phyloP scores from a whole-genome alignment of 1,140 invertebrate species.

The Drosophila ercepeae region DNA sequence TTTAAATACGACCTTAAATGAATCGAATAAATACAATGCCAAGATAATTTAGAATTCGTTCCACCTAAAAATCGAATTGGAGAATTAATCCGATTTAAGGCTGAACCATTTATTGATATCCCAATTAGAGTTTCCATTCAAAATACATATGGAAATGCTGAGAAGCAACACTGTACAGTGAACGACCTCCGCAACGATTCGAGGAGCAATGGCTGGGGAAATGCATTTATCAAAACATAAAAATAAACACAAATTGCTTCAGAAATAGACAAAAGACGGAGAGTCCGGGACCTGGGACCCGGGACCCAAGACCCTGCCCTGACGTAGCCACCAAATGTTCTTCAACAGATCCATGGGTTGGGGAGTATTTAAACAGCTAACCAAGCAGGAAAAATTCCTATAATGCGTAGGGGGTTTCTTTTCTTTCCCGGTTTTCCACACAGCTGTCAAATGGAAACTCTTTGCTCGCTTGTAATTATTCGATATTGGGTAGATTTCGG shows the following conservation, averaged over 20 bases:
- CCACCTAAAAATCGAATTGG: constrained; percentile 16
- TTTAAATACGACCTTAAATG: background rate
- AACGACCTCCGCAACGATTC: constrained; percentile 67
- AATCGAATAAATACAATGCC: background rate
- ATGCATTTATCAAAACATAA: constrained; percentile 82
- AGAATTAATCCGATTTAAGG: constrained; percentile 27
- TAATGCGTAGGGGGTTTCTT: constrained; percentile 65
- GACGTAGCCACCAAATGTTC: constrained; percentile 20
- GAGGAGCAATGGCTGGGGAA: constrained; percentile 35
- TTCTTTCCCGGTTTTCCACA: constrained; percentile 37
- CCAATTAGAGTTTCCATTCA: constrained; percentile 53
- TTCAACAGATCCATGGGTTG: too few species aligned
- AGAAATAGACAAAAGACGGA: constrained; percentile 67
- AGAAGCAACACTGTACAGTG: constrained; percentile 36
- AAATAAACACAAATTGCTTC: constrained; percentile 80
- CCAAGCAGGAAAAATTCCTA: constrained; percentile 59
- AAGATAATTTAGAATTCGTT: background rate
- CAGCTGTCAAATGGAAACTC: constrained; percentile 62
- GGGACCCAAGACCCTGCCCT: too few species aligned
- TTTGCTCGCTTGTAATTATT: constrained; percentile 61
- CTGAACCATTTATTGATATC: constrained; percentile 43
- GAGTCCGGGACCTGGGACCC: background rate
- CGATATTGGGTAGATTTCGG: constrained; percentile 44
- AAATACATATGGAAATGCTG: constrained; percentile 3
- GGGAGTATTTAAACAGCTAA: constrained; percentile 71